These are phyloP conservation scores for Thalassoma bifasciatum DNA, from an alignment of 2,113 vertebrate genomes.

Conservation along the genomic window DNA sequence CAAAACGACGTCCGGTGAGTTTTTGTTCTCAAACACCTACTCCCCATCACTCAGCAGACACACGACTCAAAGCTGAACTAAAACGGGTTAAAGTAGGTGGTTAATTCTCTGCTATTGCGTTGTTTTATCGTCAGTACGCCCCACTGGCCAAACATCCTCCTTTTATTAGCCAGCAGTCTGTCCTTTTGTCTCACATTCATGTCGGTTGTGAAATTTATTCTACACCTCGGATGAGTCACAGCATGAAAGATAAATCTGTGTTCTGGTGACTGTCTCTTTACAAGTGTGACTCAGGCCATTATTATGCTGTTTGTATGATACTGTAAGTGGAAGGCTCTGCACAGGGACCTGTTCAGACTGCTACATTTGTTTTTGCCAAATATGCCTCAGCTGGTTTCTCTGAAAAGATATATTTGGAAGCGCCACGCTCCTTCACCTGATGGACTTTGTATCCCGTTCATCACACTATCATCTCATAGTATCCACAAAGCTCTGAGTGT, in stretches of 20 bases:
- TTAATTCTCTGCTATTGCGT: slow-evolving; percentile 12
- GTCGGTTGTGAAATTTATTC: slow-evolving; percentile 46
- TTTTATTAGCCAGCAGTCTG: slow-evolving; percentile 1
- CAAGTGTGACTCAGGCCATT: slow-evolving; percentile 38
- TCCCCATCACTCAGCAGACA: background rate
- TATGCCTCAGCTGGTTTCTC: background rate
- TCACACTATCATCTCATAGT: slow-evolving; percentile 16
- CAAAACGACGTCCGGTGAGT: slow-evolving; percentile 86
- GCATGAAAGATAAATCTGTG: slow-evolving; percentile 6
- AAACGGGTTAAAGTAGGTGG: slow-evolving; percentile 1
- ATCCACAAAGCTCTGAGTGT: background rate
- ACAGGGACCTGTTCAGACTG: slow-evolving; percentile 17
- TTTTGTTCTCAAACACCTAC: background rate
- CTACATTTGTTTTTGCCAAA: slow-evolving; percentile 21
- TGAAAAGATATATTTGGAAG: background rate
- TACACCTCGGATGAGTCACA: slow-evolving; percentile 45
- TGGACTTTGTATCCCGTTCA: background rate
- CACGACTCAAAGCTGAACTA: background rate
- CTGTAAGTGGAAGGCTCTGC: slow-evolving; percentile 2
- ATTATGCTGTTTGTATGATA: slow-evolving; percentile 31
- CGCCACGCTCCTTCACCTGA: background rate
- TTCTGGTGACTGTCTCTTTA: slow-evolving; percentile 10
- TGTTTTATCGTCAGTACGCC: slow-evolving; percentile 10
- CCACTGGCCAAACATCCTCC: slow-evolving; percentile 6
- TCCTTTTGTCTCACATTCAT: slow-evolving; percentile 16